Conservation (phyloP, 2,113 vertebrate genomes). For the Platysteira castanea region DNA sequence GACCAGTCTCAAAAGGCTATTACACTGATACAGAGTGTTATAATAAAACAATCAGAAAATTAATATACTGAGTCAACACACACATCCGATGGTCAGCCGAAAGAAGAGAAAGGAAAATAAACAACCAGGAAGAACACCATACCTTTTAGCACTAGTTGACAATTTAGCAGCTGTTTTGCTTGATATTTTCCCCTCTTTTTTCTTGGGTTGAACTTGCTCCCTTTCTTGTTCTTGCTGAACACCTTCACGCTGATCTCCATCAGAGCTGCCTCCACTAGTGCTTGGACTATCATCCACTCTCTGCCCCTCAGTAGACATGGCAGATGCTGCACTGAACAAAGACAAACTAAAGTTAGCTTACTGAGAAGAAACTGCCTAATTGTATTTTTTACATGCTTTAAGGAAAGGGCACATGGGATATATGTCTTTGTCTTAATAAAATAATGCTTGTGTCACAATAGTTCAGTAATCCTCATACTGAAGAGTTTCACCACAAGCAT, state of each 20-base stretch:
- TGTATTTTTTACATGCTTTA: not conserved
- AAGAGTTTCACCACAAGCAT: not conserved
- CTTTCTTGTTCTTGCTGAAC: slow-evolving; percentile 90
- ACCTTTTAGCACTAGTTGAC: slow-evolving; percentile 99
- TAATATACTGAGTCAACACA: not conserved
- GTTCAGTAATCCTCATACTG: not conserved
- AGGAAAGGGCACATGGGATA: not conserved
- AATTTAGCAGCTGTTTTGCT: slow-evolving; percentile 98
- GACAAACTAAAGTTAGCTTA: not conserved
- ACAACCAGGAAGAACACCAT: not conserved
- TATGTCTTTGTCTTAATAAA: not conserved
- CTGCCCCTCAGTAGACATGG: slow-evolving; percentile 97
- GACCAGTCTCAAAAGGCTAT: not conserved
- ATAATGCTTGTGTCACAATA: not conserved
- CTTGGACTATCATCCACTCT: slow-evolving; percentile 97
- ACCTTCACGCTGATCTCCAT: slow-evolving; percentile 92
- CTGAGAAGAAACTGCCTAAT: not conserved
- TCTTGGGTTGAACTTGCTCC: slow-evolving; percentile 95
- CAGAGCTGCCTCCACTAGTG: slow-evolving; percentile 97
- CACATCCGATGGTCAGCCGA: not conserved
- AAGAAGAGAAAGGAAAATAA: not conserved
- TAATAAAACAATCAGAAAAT: slow-evolving; percentile 2
- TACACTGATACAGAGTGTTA: not conserved
- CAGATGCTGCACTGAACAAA: slow-evolving; percentile 74
- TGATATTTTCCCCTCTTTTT: slow-evolving; percentile 98